Evolutionary conservation across 2,113 vertebrate genomes (phyloP), one percentile per base, ranked within the genome.

Genomic region (Poecilia latipinna): DNA sequence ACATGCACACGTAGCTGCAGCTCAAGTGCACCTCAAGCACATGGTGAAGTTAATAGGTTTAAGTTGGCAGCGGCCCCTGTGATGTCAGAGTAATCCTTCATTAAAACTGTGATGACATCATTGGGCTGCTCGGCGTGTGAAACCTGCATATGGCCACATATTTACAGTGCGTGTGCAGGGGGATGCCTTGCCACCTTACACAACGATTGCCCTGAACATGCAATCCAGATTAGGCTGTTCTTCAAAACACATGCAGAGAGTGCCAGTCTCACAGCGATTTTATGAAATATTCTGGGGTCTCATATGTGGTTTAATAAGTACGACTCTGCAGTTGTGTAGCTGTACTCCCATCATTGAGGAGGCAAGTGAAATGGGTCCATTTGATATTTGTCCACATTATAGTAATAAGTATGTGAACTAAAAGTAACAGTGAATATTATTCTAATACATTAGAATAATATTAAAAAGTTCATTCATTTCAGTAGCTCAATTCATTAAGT

Each of bases 61-160:
- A 93, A 83, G 72, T 81, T 89, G 90, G 86, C 88, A 82, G 72
- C 57, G 3, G 68, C 77, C 86, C 86, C 73, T 31, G 69, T 93
- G 90, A 93, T 91, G 90, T 93, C 91, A 93, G 77, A 84, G 86
- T 93, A 93, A 93, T 92, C 91, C 84, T 79, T 79, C 74, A 86
- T 80, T 91, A 91, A 91, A 91, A 70, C 87, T 87, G 61, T 44
- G 81, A 85, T 93, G 92, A 93, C 91, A 89, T 91, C 90, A 93
- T 68, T 32, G 68, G 71, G 39, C 73, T 37, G 69, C 75, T 60
- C 71, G 79, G 74, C 28, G 74, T 82, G 61, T 80, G 68, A 79
- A 77, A 75, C 69, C 70, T 63, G 70, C 48, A 39, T 66, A 66
- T 82, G 66, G 75, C 54, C 82, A 75, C 63, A 62, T 75, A 73